Evolutionary conservation across 2,888 invertebrate genomes (phyloP).

Genomic region (Sarcophaga subvicina): DNA sequence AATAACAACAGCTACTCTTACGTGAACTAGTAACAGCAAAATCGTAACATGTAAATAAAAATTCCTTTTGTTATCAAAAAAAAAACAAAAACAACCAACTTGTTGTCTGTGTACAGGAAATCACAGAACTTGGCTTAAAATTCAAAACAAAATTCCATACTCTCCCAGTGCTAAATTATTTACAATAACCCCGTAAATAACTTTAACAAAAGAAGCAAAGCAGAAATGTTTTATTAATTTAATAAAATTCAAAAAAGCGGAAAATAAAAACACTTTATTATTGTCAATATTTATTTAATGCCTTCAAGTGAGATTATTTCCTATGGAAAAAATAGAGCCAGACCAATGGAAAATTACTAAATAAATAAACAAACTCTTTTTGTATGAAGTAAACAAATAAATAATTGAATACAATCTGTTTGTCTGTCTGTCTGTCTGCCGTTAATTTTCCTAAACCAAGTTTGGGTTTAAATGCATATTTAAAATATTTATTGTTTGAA

Average conservation of each 20-base stretch:
- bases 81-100: neutral
- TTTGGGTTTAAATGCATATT: too few relatives aligned
- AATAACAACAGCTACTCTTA: slow-evolving; percentile 7
- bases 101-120: slow-evolving; percentile 5
- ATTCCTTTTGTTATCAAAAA: neutral
- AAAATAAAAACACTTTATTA: neutral
- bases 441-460: too few relatives aligned
- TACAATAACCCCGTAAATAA: neutral
- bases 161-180: neutral
- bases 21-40: neutral
- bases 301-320: neutral
- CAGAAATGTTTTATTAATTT: slow-evolving; percentile 17
- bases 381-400: too few relatives aligned
- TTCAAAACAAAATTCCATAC: neutral
- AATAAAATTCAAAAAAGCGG: neutral
- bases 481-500: neutral
- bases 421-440: too few relatives aligned
- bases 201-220: neutral
- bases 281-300: neutral
- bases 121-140: slow-evolving; percentile 9
- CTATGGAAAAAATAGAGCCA: neutral
- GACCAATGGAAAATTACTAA: slow-evolving; percentile 5
- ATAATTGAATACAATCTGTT: too few relatives aligned
- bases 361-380: neutral
- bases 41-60: neutral